phyloP scores from a whole-genome alignment of 35 echinoderm and acorn worm species.

The Holothuria glaberrima region DNA sequence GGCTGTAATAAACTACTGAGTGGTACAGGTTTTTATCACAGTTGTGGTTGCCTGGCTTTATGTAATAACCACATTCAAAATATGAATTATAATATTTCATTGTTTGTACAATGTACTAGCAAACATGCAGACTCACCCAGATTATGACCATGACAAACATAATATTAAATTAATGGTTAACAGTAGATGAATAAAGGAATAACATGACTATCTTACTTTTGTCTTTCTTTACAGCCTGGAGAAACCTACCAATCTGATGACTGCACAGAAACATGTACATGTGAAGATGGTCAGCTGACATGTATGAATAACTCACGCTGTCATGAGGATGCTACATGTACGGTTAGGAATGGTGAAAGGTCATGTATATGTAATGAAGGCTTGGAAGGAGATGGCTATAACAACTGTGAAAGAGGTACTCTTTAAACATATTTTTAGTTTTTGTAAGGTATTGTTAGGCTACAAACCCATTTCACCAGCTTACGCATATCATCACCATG shows the following conservation, averaged over 20 bases:
- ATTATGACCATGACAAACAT: no score
- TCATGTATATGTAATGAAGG: constrained; percentile 63
- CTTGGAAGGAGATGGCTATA: constrained; percentile 62
- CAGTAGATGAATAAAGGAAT: no score
- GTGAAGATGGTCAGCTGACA: constrained; percentile 8
- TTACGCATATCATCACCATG: background rate
- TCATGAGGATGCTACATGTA: constrained; percentile 47
- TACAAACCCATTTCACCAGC: background rate
- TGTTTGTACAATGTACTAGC: no score
- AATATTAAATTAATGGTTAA: no score
- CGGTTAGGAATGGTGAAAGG: constrained; percentile 37
- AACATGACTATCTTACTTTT: background rate
- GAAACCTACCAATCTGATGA: background rate
- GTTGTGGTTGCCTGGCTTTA: no score
- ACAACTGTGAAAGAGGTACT: constrained; percentile 46
- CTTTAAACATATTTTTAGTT: background rate
- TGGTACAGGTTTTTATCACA: no score
- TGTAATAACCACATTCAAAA: no score
- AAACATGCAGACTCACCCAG: no score
- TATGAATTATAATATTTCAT: no score
- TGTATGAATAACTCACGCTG: constrained; percentile 11
- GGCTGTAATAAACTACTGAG: no score
- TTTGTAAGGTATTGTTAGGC: background rate
- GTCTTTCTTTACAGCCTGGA: constrained; percentile 24
- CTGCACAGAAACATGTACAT: constrained; percentile 59